Evolutionary conservation across 2,113 vertebrate species (phyloP), one percentile per base, ranked within the genome.

Genomic region (Lichenostomus cassidix): DNA sequence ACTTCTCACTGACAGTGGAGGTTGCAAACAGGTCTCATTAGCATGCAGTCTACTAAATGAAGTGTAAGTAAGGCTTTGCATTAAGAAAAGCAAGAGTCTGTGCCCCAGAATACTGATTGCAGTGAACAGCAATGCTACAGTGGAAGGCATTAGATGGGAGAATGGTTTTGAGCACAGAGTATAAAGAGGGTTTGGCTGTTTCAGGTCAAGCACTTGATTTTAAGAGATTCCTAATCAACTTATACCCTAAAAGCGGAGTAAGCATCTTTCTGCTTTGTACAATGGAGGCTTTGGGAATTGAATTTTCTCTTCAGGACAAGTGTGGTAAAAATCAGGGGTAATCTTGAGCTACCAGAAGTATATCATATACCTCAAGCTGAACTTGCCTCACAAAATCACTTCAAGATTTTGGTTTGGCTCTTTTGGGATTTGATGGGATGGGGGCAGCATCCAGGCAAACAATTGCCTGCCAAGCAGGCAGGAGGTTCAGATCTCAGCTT

Each of bases 1-100:
- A 96, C 83, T 97, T 96, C 82, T 71, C 35, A 44, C 65, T 74
- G 44, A 47, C 41, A 52, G 22, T 42, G 85, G 74, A 89, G 29
- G 83, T 58, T 90, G 42, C 70, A 94, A 95, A 87, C 42, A 27
- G 41, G 76, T 50, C 59, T 97, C 60, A 96, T 97, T 96, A 97
- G 53, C 85, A 97, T 94, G 67, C 94, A 95, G 42, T 33, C 74
- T 70, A 35, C 60, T 77, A 33, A 89, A 90, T 78, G 73, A 89
- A 88, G 81, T 42, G 49, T 74, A 80, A 92, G 93, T 73, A 92
- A 63, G 24, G 49, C 58, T 96, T 83, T 85, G 67, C 85, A 69
- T 85, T 64, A 92, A 80, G 84, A 96, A 87, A 69, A 17, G 42
- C 63, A 94, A 65, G 35, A 71, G 56, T 7, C 59, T 64, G 35